Base-by-base conservation (phyloP, 1,140 invertebrate genomes). In the Magallana angulata region DNA sequence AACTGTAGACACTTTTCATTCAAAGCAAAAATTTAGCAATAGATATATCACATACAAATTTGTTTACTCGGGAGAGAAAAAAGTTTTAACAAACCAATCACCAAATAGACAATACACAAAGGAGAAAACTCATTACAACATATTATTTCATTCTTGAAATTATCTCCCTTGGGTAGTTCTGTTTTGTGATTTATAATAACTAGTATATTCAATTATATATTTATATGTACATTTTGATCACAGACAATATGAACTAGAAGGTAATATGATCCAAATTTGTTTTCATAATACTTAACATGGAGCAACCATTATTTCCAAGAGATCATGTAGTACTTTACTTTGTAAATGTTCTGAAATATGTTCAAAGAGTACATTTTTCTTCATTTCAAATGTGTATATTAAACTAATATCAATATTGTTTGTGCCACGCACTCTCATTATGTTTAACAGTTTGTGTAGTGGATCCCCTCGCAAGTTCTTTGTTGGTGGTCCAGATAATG, bases 151-250 rank as follows among this genome's bases (percentile, higher is more conserved):
- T 36, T 36, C 1, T 36, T 36, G 36, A 36, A 36, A 36, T 36
- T 36, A 9, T 82, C 48, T 57, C 48, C 48, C 36, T 82, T 71
- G 68, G 36, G 68, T 24, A 36, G 68, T 30, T n/a, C 48, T 82
- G 36, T 82, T 82, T 82, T 30, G 81, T 30, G 16, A 82, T 57
- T 82, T 82, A 36, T 36, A 57, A 57, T 57, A 57, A 82, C 48
- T 82, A 82, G 48, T 24, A 57, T 57, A 82, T 56, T 36, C 30
- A 30, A 36, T 64, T 18, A 64, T 64, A 18, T 64, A 64, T 64
- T 16, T 64, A 80, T 82, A 82, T 82, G 57, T 82, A 82, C 57
- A 82, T 82, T 58, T 82, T 82, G 48, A 57, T 57, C 81, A 82
- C 57, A 82, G 81, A 82, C 48, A 82, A 82, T 71, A 71, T 71